Evolutionary conservation across 1,140 invertebrate genomes (phyloP).

Genomic region (Varroa destructor): DNA sequence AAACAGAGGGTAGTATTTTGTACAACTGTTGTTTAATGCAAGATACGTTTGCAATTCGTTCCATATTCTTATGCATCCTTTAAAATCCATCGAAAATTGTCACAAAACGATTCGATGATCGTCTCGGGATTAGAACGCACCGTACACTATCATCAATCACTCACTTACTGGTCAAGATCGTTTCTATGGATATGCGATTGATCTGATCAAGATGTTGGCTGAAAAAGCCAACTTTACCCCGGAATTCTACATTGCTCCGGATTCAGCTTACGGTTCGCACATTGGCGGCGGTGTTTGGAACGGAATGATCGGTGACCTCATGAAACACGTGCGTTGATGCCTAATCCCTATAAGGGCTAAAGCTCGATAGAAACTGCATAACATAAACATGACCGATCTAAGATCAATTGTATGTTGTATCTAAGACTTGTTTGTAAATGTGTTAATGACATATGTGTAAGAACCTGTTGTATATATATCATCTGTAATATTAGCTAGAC

Average conservation of each 20-base stretch:
- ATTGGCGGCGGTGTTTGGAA: conserved; percentile 38
- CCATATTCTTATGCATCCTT: too few species aligned
- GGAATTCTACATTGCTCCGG: conserved; percentile 50
- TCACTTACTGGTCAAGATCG: conserved; percentile 39
- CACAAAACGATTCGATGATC: too few species aligned
- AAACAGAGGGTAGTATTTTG: too few species aligned
- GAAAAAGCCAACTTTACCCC: conserved; percentile 71
- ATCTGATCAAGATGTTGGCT: conserved; percentile 68
- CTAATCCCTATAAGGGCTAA: not conserved
- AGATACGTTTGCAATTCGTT: too few species aligned
- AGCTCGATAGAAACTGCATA: too few species aligned
- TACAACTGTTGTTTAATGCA: too few species aligned
- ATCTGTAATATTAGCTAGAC: not conserved
- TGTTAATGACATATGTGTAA: not conserved
- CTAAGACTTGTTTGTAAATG: not conserved
- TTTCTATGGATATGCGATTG: conserved; percentile 78
- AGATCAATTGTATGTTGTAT: too few species aligned
- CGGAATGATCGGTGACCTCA: conserved; percentile 40
- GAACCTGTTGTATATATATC: not conserved
- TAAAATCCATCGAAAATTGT: too few species aligned
- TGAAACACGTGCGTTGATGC: conserved; percentile 31
- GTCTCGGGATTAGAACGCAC: not conserved
- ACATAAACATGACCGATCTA: too few species aligned
- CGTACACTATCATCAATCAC: conserved; percentile 13
- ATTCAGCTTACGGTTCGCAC: conserved; percentile 37